Base-by-base conservation (phyloP, 1,140 invertebrate genomes). In the Pachyrhynchus sulphureomaculatus region DNA sequence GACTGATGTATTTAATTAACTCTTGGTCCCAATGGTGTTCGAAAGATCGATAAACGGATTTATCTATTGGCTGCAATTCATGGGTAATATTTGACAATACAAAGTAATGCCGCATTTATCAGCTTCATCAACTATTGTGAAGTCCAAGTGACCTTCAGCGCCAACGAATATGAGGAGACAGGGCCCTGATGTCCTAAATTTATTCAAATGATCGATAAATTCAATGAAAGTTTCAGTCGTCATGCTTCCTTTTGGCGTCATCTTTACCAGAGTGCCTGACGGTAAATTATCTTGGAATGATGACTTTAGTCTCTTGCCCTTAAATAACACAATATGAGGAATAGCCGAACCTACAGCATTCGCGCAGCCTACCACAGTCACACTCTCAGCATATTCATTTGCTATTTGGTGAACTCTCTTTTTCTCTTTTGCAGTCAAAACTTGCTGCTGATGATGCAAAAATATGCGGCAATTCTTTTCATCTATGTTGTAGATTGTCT, bases 11-110 rank as follows among this genome's bases (percentile, higher is more conserved):
- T 57, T 49, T 66, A 17, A 59, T 56, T 60, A 66, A 6, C 64
- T 76, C 70, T 54, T 70, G 44, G 65, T 77, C 73, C 76, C 75
- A 75, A 39, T 70, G 64, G 48, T 70, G 65, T 64, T 76, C 72
- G 45, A 72, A 77, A n/a, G 69, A 69, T 51, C 59, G 52, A 61
- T 68, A 71, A 4, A 75, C 70, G 15, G 68, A 37, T 69, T 76
- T 76, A 62, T 78, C 70, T 17, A 78, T 55, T 0, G 74, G 75
- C 58, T 79, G 77, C 2, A 77, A 59, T 65, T 77, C 73, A 53
- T 77, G 74, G 1, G 71, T 76, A 0, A 71, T 77, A 39, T 77
- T 78, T 9, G 64, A 68, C 26, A 74, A 72, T 39, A 77, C 61
- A 53, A 72, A 76, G 49, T 75, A 77, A 41, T 65, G 42, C 68